Evolutionary conservation across 2,797 vertebrate species (phyloP).

Genomic region (Syndactyla subalaris): DNA sequence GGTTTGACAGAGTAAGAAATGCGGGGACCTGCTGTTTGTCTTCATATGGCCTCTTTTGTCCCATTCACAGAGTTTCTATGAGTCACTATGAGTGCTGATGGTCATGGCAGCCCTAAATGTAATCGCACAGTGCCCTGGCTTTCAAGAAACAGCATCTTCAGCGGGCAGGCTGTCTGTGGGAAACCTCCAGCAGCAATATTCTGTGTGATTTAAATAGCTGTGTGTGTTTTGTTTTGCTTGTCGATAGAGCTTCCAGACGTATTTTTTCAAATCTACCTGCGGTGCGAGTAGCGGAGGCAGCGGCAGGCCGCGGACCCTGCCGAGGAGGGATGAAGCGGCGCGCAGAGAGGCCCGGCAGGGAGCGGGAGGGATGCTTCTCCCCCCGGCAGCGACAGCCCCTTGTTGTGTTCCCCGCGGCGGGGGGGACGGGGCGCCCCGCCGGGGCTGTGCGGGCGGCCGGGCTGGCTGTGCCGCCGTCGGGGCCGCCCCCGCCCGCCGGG

Average conservation of each 20-base stretch:
- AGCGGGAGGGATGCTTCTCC: background rate
- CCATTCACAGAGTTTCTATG: background rate
- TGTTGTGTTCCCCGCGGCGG: rapidly evolving
- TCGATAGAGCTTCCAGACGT: background rate
- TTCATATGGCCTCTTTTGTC: background rate
- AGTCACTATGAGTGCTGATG: background rate
- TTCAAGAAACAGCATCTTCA: background rate
- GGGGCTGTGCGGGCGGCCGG: too few species aligned
- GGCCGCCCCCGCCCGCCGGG: background rate
- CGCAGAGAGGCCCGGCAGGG: background rate
- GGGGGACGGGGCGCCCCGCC: too few species aligned
- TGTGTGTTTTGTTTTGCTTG: background rate
- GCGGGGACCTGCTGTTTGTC: rapidly evolving
- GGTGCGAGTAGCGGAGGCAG: background rate
- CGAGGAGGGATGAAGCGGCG: background rate
- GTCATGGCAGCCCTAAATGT: background rate
- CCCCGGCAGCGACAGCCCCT: background rate
- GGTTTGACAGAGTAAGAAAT: background rate
- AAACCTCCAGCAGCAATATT: background rate
- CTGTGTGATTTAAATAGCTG: background rate
- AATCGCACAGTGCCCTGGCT: background rate
- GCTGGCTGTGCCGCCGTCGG: too few species aligned
- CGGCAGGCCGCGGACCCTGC: background rate
- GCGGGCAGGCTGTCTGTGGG: background rate
- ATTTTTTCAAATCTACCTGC: background rate